Evolutionary conservation across 1,140 invertebrate species (phyloP), one percentile per base, ranked within the genome.

Genomic region (Hypothenemus hampei): DNA sequence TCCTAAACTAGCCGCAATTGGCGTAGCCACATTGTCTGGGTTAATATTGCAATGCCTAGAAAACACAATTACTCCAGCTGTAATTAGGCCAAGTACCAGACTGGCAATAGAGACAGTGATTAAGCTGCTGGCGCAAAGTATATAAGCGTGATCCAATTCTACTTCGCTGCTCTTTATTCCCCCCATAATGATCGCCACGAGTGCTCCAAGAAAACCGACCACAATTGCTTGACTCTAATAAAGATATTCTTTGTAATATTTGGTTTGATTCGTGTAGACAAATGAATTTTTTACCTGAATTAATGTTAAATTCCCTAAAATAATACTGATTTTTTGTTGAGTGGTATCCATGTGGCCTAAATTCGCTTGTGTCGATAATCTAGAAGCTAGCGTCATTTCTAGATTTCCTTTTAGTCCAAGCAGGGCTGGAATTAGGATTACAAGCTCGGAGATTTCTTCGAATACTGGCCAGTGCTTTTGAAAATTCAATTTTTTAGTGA

Each of bases 361-460:
- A 72, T 92, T 91, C 1, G 88, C 85, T 62, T 92, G 87, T 0
- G 92, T 97, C 4, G 93, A 97, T 1, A 98, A 77, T 26, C 95
- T 76, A 1, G 93, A 93, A 1, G 94, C 93, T 48, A 98, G 75
- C 2, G 94, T 98, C 95, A 98, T 98, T 76, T 98, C 95, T 55
- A 98, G 74, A 73, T 98, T 97, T 19, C 93, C 95, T 75, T 98
- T 98, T 3, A 98, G 75, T 3, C 95, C 95, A 26, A 97, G 75
- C 13, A 98, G 74, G 4, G 93, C 89, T 41, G 95, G 93, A 18
- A 98, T 92, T 58, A 98, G 72, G 59, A 97, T 94, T 64, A 93
- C 92, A 7, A 97, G 81, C 75, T 96, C 93, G 2, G 86, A 84
- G 2, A 97, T 83, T 61, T 86, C 72, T 60, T 79, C 72, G 73